Conservation (phyloP, 2,888 invertebrate genomes). For the Melanotus villosus region DNA sequence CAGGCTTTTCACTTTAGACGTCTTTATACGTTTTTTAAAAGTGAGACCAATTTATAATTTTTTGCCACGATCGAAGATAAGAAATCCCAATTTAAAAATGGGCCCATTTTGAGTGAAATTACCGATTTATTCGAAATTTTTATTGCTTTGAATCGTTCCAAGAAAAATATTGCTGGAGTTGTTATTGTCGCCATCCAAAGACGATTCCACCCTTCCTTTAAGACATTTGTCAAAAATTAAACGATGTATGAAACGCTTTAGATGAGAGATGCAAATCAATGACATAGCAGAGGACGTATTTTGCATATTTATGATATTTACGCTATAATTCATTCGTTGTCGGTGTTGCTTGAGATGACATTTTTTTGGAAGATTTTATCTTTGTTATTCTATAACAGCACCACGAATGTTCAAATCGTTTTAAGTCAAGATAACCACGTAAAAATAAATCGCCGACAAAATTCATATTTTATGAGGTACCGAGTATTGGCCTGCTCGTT, state of each 20-base stretch:
- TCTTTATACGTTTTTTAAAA: slow-evolving; percentile 10
- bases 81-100: not conserved
- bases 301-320: not conserved
- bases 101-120: too few relatives aligned
- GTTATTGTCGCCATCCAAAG: not conserved
- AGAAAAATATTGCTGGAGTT: not conserved
- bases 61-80: not conserved
- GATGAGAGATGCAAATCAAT: not conserved
- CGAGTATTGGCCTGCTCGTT: too few relatives aligned
- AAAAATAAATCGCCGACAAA: too few relatives aligned
- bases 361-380: too few relatives aligned
- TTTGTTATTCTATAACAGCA: too few relatives aligned
- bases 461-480: too few relatives aligned
- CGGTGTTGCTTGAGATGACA: too few relatives aligned
- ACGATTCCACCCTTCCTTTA: not conserved
- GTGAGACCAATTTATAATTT: not conserved
- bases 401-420: too few relatives aligned
- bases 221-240: slow-evolving; percentile 51
- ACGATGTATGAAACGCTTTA: slow-evolving; percentile 49
- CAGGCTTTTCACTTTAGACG: slow-evolving; percentile 7
- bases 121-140: too few relatives aligned
- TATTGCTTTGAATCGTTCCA: too few relatives aligned
- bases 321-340: too few relatives aligned
- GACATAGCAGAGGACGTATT: not conserved
- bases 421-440: too few relatives aligned